Evolutionary conservation across 2,888 invertebrate genomes (phyloP), one percentile per base, ranked within the genome.

Genomic region (Amiota minor): DNA sequence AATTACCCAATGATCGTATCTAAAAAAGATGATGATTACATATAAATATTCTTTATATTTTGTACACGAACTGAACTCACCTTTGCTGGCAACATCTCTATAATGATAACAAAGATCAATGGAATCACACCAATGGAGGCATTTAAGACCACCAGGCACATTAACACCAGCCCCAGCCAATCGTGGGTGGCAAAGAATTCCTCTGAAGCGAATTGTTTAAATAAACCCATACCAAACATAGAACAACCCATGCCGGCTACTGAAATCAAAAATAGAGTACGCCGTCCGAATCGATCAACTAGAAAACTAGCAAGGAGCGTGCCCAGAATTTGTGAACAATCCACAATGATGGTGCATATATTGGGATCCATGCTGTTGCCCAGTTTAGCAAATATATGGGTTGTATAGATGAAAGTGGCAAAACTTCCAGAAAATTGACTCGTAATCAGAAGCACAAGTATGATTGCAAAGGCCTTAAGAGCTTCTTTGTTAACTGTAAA

Each of bases 301-400:
- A 87, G 70, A 70, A 85, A 14, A 0, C 79, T 83, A 0, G 87
- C 78, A 4, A 74, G 72, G 23, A 75, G 81, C 3, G 82, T 83
- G 16, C 88, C 88, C n/a, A 87, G 23, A 46, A 87, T 81, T 76
- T 88, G 88, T 0, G 86, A 77, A 0, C 72, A 78, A 3, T 88
- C 88, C 9, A 88, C 79, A 53, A 87, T 75, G n/a, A 89, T 88
- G 9, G 88, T 86, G 72, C 82, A 83, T 65, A 80, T 78, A 50
- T 82, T 81, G 2, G 86, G 78, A 72, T 85, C 79, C 56, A 89
- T 73, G 0, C 74, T 79, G 0, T 86, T 82, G 3, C 82, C 80
- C 0, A 85, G 77, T 46, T 79, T 76, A 0, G 79, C 75, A 70
- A 88, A 89, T 0, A 85, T 83, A 18, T 81, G 79, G 45, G 88